Evolutionary conservation across 1,140 invertebrate species (phyloP).

Genomic region (Penaeus vannamei): DNA sequence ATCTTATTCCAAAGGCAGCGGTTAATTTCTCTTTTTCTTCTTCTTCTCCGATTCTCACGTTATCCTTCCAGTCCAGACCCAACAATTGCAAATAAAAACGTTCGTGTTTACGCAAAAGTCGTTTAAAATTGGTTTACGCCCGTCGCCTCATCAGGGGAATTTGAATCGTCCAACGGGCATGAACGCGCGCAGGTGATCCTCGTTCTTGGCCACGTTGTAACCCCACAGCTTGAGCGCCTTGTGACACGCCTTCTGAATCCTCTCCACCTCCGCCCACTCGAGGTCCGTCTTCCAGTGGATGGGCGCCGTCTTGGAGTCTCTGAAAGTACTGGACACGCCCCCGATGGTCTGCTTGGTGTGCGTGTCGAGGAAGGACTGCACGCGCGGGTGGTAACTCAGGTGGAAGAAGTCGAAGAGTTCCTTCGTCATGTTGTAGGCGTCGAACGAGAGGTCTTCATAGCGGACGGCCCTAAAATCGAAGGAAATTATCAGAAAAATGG

Average conservation of each 20-base stretch:
- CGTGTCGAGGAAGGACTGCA: constrained; percentile 82
- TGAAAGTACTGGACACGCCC: constrained; percentile 87
- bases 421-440: constrained; percentile 80
- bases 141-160: background rate
- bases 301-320: constrained; percentile 85
- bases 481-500: background rate
- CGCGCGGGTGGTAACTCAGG: constrained; percentile 79
- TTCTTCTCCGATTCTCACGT: too few relatives aligned
- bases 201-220: constrained; percentile 75
- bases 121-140: too few relatives aligned
- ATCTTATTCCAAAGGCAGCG: too few relatives aligned
- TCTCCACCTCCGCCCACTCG: constrained; percentile 74
- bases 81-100: too few relatives aligned
- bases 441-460: constrained; percentile 87
- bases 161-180: constrained; percentile 43
- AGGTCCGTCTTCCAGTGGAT: constrained; percentile 88
- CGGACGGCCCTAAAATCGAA: constrained; percentile 79
- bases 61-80: too few relatives aligned
- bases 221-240: constrained; percentile 87
- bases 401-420: constrained; percentile 85
- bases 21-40: too few relatives aligned
- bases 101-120: too few relatives aligned
- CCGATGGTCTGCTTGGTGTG: constrained; percentile 85
- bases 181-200: constrained; percentile 69
- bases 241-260: constrained; percentile 78